Percentiles rank a stretch among this genome's conserved stretches.
Conservation (phyloP, 2,888 invertebrate genomes). For the Imbricaverruca yamaguchii region DNA sequence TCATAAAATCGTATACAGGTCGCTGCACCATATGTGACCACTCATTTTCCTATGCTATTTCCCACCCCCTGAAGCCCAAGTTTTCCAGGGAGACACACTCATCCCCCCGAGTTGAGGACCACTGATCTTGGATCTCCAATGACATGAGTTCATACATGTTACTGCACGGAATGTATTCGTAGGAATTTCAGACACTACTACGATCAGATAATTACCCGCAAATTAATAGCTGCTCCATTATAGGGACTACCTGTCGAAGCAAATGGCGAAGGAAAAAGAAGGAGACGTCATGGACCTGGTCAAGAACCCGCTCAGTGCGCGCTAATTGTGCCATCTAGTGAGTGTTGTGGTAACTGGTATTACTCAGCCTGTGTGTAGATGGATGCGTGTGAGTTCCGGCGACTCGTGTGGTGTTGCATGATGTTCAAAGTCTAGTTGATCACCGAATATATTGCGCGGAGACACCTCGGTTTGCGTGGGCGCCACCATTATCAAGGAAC, state of each 20-base stretch:
- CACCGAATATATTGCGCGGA: neutral
- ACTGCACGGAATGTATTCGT: too few species aligned
- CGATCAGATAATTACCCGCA: too few species aligned
- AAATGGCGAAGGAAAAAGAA: neutral
- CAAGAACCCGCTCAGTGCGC: neutral
- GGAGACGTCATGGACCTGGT: neutral
- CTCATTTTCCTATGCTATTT: too few species aligned
- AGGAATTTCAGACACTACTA: too few species aligned
- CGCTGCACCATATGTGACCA: too few species aligned
- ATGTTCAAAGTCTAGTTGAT: neutral
- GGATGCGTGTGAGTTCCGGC: neutral
- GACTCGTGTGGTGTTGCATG: neutral
- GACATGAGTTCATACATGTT: too few species aligned
- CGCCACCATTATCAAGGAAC: neutral
- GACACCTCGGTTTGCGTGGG: neutral
- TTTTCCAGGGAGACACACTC: too few species aligned
- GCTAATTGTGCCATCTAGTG: neutral
- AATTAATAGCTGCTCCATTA: neutral
- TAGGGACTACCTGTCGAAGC: conserved; percentile 17
- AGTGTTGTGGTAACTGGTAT: neutral
- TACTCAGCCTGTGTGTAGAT: neutral
- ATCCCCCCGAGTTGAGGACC: too few species aligned
- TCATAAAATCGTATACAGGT: too few species aligned
- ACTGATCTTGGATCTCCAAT: too few species aligned
- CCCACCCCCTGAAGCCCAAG: too few species aligned